phyloP scores from a whole-genome alignment of 1,140 invertebrate genomes.

The Hydropsyche tenuis region DNA sequence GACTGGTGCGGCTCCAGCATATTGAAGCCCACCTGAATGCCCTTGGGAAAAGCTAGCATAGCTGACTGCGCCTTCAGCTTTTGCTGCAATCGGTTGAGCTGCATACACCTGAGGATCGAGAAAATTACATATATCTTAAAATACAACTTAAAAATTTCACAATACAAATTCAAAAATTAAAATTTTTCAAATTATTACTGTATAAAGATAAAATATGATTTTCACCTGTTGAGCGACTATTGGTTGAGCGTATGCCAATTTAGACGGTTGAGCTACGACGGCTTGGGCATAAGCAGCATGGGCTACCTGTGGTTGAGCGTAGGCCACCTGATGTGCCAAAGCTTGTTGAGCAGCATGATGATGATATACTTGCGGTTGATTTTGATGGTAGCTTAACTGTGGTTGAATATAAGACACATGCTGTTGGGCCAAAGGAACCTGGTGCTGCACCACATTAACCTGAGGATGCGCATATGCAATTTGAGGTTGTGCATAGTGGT shows the following conservation, averaged over 20 bases:
- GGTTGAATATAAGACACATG: constrained; percentile 2
- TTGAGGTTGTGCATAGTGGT: constrained; percentile 21
- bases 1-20: constrained; percentile 26
- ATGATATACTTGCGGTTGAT: constrained; percentile 29
- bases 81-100: constrained; percentile 30
- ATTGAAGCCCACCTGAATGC: constrained; percentile 28
- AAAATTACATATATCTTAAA: constrained; percentile 8
- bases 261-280: constrained; percentile 39
- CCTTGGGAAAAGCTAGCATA: constrained; percentile 44
- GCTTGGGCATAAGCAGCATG: constrained; percentile 25
- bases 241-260: constrained; percentile 42
- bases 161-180: too few species aligned
- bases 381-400: constrained; percentile 12
- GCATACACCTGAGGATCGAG: constrained; percentile 41
- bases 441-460: constrained; percentile 8
- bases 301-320: constrained; percentile 36
- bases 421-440: background rate
- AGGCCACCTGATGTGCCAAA: constrained; percentile 29
- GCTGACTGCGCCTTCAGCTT: constrained; percentile 39
- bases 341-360: constrained; percentile 28
- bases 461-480: background rate
- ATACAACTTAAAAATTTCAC: too few species aligned
- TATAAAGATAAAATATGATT: background rate
- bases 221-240: constrained; percentile 38
- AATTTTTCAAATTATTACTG: too few species aligned